Base-by-base conservation (phyloP, 2,113 vertebrate species). In the Gobius niger region DNA sequence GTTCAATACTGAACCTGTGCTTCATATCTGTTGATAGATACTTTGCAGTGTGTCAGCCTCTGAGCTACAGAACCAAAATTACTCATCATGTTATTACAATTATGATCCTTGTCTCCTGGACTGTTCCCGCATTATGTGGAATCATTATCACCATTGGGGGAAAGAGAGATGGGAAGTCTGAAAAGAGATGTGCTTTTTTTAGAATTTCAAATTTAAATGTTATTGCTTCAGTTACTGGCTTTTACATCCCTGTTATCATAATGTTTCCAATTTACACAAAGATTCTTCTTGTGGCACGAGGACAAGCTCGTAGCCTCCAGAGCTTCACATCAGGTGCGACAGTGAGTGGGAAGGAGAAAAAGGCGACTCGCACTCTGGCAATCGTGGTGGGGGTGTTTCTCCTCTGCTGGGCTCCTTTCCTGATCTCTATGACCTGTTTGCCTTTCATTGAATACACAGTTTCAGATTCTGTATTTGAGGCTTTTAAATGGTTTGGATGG, bases 31-130 rank as follows among this genome's bases (percentile, higher is more conserved):
- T 85, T 63, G 85, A 87, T 63, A 66, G 85, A 72, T 87, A 87
- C 57, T 73, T 63, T 13, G 85, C 82, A 14, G 60, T 87, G 60
- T 83, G 85, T 64, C 73, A 75, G 40, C 87, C 87, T 61, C 73
- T 96, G 57, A 89, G 84, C 44, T 96, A 96, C 51, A 92, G 87
- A 82, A 67, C 68, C 47, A 94, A 87, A 75, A 93, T 95, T 56
- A 94, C 66, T 12, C 49, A 66, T 67, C 67, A 59, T 15, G 82
- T 90, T 50, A 63, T 90, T 16, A 5, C n/a, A n/a, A n/a, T n/a
- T n/a, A n/a, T n/a, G n/a, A n/a, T n/a, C n/a, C n/a, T n/a, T n/a
- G n/a, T n/a, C 19, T 92, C 91, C 51, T 96, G 95, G 95, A 71
- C 81, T 3, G 2, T 92, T 3, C 90, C 95, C 64, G 91, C 84